Base-by-base conservation (phyloP, 92 coral and sea anemone genomes). In the Metridium senile region DNA sequence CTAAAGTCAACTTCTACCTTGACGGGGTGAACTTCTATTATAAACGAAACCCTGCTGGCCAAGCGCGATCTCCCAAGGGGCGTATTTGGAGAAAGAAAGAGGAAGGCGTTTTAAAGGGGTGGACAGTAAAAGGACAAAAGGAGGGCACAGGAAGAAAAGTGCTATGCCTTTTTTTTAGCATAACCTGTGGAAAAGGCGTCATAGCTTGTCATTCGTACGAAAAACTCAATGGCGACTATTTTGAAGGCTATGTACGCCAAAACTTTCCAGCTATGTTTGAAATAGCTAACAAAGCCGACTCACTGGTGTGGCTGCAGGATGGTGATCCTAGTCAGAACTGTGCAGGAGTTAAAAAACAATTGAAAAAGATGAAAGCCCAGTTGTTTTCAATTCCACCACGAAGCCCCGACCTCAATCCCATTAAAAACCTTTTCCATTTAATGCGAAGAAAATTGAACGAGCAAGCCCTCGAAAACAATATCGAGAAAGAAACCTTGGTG, bases 1-100 rank as follows among this genome's bases (percentile, higher is more conserved):
- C 66, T 0, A 30, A 34, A 17, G 54, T 82, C 1, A 25, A 28
- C 1, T 85, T 85, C 27, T 79, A 79, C 49, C 56, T 85, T 28
- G 89, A 85, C 57, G 89, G 89, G 0, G 81, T 74, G n/a, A 56
- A 39, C n/a, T 81, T 81, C 63, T 26, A 7, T 18, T 62, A 62
- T 29, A 85, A 79, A 29, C 45, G 46, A 4, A 76, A 76, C 66
- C 88, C 83, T n/a, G n/a, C n/a, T n/a, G n/a, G n/a, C n/a, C n/a
- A n/a, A n/a, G n/a, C n/a, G n/a, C n/a, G n/a, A n/a, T n/a, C n/a
- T n/a, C n/a, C n/a, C n/a, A n/a, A n/a, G n/a, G n/a, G n/a, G n/a
- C n/a, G n/a, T n/a, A n/a, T n/a, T n/a, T n/a, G n/a, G n/a, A n/a
- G n/a, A n/a, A n/a, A n/a, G n/a, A n/a, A n/a, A n/a, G n/a, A n/a